Evolutionary conservation across 2,797 vertebrate genomes (phyloP).

Genomic region (Spizella passerina): DNA sequence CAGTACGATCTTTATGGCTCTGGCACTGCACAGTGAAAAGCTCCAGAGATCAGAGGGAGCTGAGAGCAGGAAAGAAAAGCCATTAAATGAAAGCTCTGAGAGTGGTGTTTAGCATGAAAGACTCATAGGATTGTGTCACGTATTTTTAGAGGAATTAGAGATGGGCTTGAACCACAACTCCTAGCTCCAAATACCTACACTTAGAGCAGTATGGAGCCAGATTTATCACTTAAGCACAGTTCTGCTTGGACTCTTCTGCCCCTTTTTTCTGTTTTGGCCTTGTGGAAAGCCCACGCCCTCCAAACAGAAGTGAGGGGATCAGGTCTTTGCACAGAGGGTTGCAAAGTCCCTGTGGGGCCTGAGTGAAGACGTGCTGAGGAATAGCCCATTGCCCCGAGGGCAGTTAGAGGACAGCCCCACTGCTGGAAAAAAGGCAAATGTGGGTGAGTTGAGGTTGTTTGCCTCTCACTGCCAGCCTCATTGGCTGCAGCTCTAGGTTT

Average conservation of each 20-base stretch:
- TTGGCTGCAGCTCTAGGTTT: neutral
- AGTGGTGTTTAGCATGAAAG: neutral
- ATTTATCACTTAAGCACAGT: neutral
- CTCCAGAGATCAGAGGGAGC: conserved; percentile 42
- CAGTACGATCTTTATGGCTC: conserved; percentile 21
- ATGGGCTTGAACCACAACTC: neutral
- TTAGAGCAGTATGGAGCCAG: neutral
- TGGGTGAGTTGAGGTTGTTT: neutral
- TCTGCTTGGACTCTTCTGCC: neutral
- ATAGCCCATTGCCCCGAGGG: fast-evolving
- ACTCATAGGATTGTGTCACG: neutral
- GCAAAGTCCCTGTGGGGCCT: neutral
- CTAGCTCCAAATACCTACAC: neutral
- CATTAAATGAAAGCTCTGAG: neutral
- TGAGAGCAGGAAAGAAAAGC: conserved; percentile 11
- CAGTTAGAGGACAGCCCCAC: neutral
- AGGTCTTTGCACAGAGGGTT: neutral
- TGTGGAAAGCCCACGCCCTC: neutral
- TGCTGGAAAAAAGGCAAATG: fast-evolving
- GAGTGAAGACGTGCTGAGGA: neutral
- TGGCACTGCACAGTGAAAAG: conserved; percentile 27
- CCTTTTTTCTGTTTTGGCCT: neutral
- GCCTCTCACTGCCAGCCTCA: neutral
- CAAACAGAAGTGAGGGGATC: neutral
- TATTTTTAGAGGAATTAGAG: conserved; percentile 13